Base-by-base conservation (phyloP, 2,797 vertebrate species). In the Sardinella longiceps region DNA sequence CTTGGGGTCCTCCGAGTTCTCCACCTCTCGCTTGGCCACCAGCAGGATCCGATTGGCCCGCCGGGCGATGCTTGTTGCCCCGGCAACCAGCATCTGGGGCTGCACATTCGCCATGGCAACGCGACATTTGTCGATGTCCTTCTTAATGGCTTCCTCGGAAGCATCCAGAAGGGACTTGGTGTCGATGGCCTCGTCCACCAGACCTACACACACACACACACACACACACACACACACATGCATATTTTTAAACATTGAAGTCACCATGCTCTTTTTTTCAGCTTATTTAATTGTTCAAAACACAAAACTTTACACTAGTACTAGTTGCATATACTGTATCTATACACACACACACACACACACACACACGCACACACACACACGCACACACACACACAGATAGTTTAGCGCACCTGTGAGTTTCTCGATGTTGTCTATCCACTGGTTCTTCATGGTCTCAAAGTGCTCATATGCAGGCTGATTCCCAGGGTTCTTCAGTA, bases 401-500 rank as follows among this genome's bases (percentile, higher is more conserved):
- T 14, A 50, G 1, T 88, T 56, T 56, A 6, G 3, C 20, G 53
- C 90, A 99, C 98, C 96, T 85, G 98, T 99, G 94, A 99, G 98
- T 94, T 96, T 99, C 90, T 99, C 98, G 86, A 99, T 95, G 50
- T 99, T 99, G 92, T 99, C 98, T 53, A 99, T 99, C 98, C 98
- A 99, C 80, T 99, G 98, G 91, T 99, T 99, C 95, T 99, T 99
- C 98, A 99, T 99, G 84, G 98, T 99, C 92, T 99, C 98, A 94
- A 99, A 99, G 90, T 99, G 98, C 90, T 99, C 98, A 46, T 97
- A 97, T 0, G 98, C 98, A 63, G 98, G 97, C 93, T 98, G 98
- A 90, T 98, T 99, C 23, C 98, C 98, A 50, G 98, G 98, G 90
- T 99, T 99, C 90, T 97, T 97, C 88, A 99, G 92, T 85, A 99